Percentiles rank a stretch among this genome's conserved stretches.
Conservation (phyloP, 2,113 vertebrate species). For the Plestiodon gilberti region DNA sequence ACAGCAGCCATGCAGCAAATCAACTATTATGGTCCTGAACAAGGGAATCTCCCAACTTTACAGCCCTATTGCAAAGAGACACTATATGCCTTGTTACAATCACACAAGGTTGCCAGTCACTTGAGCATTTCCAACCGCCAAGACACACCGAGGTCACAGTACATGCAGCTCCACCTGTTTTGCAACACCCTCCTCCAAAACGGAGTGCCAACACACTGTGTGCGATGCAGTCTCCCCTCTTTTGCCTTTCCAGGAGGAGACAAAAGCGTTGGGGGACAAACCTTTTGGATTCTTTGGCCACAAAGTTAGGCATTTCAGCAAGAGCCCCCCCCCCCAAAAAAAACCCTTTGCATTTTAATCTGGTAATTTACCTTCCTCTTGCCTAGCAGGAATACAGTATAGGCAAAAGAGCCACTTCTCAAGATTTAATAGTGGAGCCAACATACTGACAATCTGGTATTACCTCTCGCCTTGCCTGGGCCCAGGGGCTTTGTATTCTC, state of each 20-base stretch:
- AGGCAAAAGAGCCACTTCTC: background rate
- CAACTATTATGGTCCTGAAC: too few relatives aligned
- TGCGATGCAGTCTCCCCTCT: background rate
- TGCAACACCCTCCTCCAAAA: background rate
- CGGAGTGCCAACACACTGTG: background rate
- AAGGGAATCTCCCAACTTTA: too few relatives aligned
- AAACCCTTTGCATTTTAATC: too few relatives aligned
- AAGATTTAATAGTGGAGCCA: too few relatives aligned
- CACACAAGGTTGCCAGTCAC: background rate
- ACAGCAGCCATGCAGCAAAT: too few relatives aligned
- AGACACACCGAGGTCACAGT: background rate
- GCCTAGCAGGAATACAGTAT: background rate
- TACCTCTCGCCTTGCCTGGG: too few relatives aligned
- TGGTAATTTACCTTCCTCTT: background rate
- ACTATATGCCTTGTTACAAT: too few relatives aligned
- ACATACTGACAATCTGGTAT: background rate
- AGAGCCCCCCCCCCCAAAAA: too few relatives aligned
- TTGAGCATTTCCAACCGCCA: too few relatives aligned
- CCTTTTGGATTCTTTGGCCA: background rate
- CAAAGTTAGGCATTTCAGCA: too few relatives aligned
- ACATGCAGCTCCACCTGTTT: background rate
- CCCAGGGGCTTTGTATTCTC: background rate
- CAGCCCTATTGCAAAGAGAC: too few relatives aligned
- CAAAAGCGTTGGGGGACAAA: too few relatives aligned
- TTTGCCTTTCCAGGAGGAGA: background rate